Base-by-base conservation (phyloP, 2,888 invertebrate genomes). In the Xestia ashworthii region DNA sequence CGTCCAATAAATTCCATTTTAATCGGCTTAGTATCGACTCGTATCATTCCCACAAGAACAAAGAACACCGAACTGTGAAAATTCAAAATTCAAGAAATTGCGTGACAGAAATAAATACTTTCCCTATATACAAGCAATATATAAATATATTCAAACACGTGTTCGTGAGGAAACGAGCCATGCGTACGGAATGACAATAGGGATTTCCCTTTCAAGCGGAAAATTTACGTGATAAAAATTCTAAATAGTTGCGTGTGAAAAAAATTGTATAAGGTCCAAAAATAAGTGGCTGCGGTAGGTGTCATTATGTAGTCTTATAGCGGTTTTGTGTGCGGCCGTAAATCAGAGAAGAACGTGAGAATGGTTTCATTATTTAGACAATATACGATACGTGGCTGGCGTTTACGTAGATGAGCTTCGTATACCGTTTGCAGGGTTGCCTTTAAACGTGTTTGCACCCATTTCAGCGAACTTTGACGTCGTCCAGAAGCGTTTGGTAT, bases 161-260 rank as follows among this genome's bases (percentile, higher is more conserved):
- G 96, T 96, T 95, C 91, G 94, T 94, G 91, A 95, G 96, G 95
- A 96, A 95, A 95, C 94, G 93, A 89, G 90, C 89, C 91, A 91
- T 93, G 92, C 93, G 94, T 91, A 88, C 90, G 87, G 96, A 96
- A 96, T 96, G 93, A 95, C 96, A 96, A 96, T 96, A 92, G 92
- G 92, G 94, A 95, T 96, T 96, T 96, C 96, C 96, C 96, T 96
- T 96, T 95, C 95, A 92, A 95, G 94, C 95, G 94, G 95, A 95
- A 96, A 96, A 96, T 96, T 96, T 96, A 96, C 96, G 96, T 96
- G 96, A 96, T 96, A 95, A 94, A 96, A 95, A 96, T 96, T 94
- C 94, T 93, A 95, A 96, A 94, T 89, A 90, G 93, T 94, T 89
- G 95, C 96, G 95, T 96, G 96, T 96, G 96, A 96, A 96, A 96